A percentile compares a stretch with the other conserved stretches of the same genome.
Conservation (phyloP, 2,113 vertebrate species). For the Cyanoderma ruficeps region DNA sequence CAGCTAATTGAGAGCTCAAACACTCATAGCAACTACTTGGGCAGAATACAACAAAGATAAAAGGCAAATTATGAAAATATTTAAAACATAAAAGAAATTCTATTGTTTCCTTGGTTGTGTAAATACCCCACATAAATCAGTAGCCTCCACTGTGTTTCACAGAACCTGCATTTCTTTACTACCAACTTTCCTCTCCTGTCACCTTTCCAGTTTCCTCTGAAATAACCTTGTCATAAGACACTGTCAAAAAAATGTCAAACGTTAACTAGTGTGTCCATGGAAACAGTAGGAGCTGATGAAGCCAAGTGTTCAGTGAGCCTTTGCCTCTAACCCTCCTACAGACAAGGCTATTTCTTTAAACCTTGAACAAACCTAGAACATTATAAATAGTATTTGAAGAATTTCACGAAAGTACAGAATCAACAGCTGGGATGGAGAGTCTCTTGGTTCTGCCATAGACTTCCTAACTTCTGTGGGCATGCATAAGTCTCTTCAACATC, state of each 20-base stretch:
- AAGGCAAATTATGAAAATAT: conserved; percentile 17
- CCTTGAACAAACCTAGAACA: neutral
- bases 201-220: neutral
- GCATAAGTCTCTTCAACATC: neutral
- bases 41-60: neutral
- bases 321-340: neutral
- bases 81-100: neutral
- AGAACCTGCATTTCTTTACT: neutral
- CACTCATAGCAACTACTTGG: neutral
- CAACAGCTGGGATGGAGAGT: neutral
- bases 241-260: neutral
- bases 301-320: neutral
- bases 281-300: conserved; percentile 19
- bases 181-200: neutral
- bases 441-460: neutral
- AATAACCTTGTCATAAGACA: neutral
- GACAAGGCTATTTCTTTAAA: neutral
- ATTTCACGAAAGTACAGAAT: neutral
- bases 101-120: neutral
- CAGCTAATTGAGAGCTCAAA: conserved; percentile 30
- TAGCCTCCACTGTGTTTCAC: neutral
- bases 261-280: conserved; percentile 25
- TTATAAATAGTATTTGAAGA: neutral
- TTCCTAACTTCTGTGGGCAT: neutral
- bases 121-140: neutral